A percentile compares a stretch with the other conserved stretches of the same genome.
These are phyloP conservation scores for Cheilosia vulpina DNA, from an alignment of 2,888 invertebrate genomes.

Conservation along the genomic window DNA sequence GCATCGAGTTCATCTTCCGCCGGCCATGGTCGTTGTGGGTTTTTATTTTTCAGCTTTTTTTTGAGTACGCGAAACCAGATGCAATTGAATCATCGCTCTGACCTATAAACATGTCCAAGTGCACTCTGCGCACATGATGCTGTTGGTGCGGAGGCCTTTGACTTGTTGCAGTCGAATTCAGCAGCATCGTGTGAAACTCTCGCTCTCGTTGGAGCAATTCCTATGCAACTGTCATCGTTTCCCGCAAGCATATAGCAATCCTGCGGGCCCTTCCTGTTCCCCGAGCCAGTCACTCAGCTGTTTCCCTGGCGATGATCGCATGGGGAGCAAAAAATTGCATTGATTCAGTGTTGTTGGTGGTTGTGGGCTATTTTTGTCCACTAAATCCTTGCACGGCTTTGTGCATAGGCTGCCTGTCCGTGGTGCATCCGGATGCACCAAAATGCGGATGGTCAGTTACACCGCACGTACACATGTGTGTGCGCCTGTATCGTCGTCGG, in stretches of 20 bases:
- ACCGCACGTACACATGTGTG: conserved; percentile 27
- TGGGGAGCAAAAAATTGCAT: conserved; percentile 34
- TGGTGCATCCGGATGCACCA: conserved; percentile 68
- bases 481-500: conserved; percentile 18
- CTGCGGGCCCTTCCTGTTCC: background rate
- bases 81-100: conserved; percentile 71
- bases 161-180: conserved; percentile 56
- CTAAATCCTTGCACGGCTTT: conserved; percentile 42
- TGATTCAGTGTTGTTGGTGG: conserved; percentile 55
- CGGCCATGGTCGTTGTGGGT: conserved; percentile 45
- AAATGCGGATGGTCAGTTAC: conserved; percentile 75
- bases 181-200: conserved; percentile 69
- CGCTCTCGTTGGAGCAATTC: conserved; percentile 67
- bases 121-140: conserved; percentile 32
- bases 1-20: conserved; percentile 43
- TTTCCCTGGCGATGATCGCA: conserved; percentile 25
- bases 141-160: conserved; percentile 11
- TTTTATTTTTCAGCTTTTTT: background rate
- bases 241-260: conserved; percentile 25
- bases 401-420: conserved; percentile 49
- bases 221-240: conserved; percentile 68
- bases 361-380: conserved; percentile 32
- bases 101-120: conserved; percentile 71
- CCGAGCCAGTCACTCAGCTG: conserved; percentile 12
- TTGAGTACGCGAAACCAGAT: conserved; percentile 62